These are phyloP conservation scores for Manis pentadactyla DNA, from an alignment of 2,797 vertebrate genomes.

Conservation along the genomic window DNA sequence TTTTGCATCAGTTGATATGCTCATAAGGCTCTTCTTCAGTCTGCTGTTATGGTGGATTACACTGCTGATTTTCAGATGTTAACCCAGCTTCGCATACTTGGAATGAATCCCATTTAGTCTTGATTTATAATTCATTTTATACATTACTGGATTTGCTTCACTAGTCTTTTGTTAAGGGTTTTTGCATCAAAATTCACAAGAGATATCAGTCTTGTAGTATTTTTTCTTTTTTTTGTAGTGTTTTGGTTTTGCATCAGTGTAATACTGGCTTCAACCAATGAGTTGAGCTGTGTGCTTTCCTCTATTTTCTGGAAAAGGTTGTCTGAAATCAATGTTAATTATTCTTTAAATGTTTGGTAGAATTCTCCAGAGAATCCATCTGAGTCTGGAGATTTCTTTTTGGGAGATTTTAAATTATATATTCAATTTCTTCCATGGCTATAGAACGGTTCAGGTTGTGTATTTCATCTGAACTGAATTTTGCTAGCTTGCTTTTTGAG, in stretches of 20 bases:
- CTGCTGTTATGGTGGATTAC: not conserved
- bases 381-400: not conserved
- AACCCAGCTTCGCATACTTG: not conserved
- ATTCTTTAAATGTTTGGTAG: not conserved
- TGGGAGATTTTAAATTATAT: not conserved
- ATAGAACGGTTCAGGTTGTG: not conserved
- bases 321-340: not conserved
- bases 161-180: not conserved
- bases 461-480: not conserved
- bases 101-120: not conserved
- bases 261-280: not conserved
- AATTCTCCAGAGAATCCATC: not conserved
- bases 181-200: not conserved
- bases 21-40: not conserved
- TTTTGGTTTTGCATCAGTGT: not conserved
- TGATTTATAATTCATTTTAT: not conserved
- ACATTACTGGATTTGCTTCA: not conserved
- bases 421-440: not conserved
- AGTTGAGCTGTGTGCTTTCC: not conserved
- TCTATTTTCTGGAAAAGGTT: not conserved
- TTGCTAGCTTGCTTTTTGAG: not conserved
- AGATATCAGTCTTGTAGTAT: not conserved
- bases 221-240: not conserved
- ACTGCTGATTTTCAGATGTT: not conserved
- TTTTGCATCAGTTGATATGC: not conserved